Evolutionary conservation across 2,888 invertebrate species (phyloP).

Genomic region (Lasioglossum leucozonium): DNA sequence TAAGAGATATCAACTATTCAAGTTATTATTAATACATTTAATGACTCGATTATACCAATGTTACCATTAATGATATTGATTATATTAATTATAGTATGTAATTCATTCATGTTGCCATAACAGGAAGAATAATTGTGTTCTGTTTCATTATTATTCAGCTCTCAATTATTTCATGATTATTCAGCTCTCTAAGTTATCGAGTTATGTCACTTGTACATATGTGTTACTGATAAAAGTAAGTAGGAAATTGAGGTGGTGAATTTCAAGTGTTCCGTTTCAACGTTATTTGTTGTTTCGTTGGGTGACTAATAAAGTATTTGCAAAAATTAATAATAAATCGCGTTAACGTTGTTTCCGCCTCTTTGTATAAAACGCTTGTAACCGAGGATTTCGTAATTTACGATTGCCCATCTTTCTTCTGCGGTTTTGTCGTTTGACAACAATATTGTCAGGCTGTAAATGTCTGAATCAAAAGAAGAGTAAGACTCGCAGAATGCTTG

Average conservation of each 20-base stretch:
- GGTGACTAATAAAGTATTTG: neutral
- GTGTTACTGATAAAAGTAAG: neutral
- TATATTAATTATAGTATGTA: neutral
- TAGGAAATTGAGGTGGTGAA: neutral
- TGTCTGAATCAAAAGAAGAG: neutral
- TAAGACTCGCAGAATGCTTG: neutral
- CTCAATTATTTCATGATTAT: neutral
- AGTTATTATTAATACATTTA: neutral
- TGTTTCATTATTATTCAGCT: neutral
- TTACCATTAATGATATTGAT: neutral
- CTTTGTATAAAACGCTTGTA: neutral
- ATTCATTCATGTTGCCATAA: neutral
- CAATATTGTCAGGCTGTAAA: neutral
- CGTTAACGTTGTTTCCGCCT: neutral
- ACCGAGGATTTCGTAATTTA: neutral
- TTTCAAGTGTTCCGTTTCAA: neutral
- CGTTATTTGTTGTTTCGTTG: too few species aligned
- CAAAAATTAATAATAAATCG: neutral
- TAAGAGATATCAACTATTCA: neutral
- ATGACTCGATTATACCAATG: neutral
- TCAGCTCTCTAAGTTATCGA: neutral
- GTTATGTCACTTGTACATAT: neutral
- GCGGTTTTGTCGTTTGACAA: neutral
- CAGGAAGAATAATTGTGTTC: neutral
- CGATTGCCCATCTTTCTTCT: neutral